Evolutionary conservation across 2,113 vertebrate genomes (phyloP).

Genomic region (Guaruba guarouba): DNA sequence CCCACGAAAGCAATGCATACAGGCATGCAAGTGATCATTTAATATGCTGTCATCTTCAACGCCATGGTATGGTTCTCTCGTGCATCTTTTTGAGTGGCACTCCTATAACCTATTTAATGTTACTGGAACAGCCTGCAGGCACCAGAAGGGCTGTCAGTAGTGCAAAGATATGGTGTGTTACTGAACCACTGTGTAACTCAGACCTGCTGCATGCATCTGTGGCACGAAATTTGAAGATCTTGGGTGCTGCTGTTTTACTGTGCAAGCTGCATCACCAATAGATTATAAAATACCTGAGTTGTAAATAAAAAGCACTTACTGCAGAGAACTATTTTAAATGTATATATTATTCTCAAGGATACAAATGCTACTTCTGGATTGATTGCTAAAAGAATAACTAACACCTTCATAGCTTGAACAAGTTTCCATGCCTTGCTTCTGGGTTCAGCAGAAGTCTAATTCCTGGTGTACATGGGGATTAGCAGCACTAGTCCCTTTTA

Average conservation of each 20-base stretch:
- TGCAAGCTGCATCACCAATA: not conserved
- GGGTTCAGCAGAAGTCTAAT: not conserved
- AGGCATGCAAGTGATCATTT: not conserved
- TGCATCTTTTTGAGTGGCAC: not conserved
- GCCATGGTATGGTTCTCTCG: accelerated
- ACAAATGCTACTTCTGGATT: not conserved
- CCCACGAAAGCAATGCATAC: not conserved
- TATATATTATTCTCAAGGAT: not conserved
- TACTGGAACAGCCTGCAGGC: not conserved
- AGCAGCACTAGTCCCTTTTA: not conserved
- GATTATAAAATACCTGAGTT: not conserved
- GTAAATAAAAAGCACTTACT: not conserved
- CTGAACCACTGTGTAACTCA: not conserved
- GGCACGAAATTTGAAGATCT: not conserved
- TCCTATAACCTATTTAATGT: not conserved
- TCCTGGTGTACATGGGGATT: not conserved
- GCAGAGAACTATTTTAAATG: not conserved
- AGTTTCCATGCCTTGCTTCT: not conserved
- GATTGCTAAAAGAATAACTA: not conserved
- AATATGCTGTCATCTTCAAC: not conserved
- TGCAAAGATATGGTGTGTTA: accelerated
- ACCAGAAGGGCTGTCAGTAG: not conserved
- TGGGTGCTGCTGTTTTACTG: not conserved
- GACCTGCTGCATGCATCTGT: not conserved
- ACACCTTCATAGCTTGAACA: not conserved